phyloP scores from a whole-genome alignment of 2,113 vertebrate genomes.

The Aptenodytes forsteri region DNA sequence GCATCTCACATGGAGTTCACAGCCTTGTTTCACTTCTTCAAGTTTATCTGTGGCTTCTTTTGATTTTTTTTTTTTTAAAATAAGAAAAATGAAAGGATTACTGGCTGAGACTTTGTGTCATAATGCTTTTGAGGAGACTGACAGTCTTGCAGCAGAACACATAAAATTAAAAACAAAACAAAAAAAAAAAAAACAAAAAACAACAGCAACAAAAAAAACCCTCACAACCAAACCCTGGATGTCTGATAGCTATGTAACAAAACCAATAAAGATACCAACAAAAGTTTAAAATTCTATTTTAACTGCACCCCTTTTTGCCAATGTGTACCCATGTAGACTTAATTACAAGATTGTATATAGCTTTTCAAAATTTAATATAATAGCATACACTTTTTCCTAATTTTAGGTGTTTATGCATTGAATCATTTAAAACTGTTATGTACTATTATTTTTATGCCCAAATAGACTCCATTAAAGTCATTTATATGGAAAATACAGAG shows the following conservation, averaged over 20 bases:
- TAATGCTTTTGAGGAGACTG: background rate
- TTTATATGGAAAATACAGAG: slow-evolving; percentile 6
- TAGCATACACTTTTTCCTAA: background rate
- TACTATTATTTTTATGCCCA: background rate
- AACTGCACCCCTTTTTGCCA: background rate
- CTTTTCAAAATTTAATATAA: background rate
- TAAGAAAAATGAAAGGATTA: background rate
- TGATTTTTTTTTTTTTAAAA: background rate
- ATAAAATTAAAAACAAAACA: background rate
- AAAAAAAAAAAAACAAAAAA: background rate
- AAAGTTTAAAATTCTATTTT: background rate
- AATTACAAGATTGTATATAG: background rate
- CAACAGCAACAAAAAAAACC: background rate
- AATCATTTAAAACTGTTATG: background rate
- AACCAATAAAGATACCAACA: background rate
- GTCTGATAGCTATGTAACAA: background rate
- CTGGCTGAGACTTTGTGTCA: background rate
- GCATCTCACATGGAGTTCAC: background rate
- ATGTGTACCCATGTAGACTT: background rate
- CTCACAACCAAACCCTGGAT: background rate
- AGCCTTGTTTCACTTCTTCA: background rate
- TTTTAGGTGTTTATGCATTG: background rate
- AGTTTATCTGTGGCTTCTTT: background rate
- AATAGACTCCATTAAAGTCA: background rate
- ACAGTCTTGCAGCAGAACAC: background rate